These are phyloP conservation scores for Tyto alba DNA, from an alignment of 2,113 vertebrate species.

Conservation along the genomic window DNA sequence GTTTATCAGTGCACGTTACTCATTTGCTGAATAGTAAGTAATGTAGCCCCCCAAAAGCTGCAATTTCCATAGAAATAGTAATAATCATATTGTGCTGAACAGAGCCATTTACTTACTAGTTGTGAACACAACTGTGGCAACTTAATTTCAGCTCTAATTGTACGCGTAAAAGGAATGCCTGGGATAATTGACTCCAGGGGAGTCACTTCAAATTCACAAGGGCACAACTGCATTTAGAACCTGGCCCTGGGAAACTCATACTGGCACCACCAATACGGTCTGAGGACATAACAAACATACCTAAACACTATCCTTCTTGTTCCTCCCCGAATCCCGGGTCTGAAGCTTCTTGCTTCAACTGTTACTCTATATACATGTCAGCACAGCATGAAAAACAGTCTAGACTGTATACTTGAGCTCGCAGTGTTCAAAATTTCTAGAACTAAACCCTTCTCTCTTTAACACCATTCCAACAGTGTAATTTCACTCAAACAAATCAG, in stretches of 20 bases:
- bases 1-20: background rate
- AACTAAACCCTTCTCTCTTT: background rate
- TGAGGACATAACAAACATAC: background rate
- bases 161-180: background rate
- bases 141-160: background rate
- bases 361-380: background rate
- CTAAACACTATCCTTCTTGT: background rate
- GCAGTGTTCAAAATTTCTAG: background rate
- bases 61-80: background rate
- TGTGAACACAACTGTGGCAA: background rate
- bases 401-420: background rate
- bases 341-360: background rate
- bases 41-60: background rate
- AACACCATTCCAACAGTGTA: background rate
- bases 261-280: background rate
- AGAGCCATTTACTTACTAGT: background rate
- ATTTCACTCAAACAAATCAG: background rate
- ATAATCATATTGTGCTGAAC: background rate
- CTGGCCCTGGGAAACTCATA: background rate
- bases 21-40: background rate
- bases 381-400: background rate
- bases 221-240: background rate
- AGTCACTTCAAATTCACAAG: background rate
- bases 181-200: background rate
- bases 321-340: background rate